Evolutionary conservation across 1,140 invertebrate species (phyloP).

Genomic region (Panulirus ornatus): DNA sequence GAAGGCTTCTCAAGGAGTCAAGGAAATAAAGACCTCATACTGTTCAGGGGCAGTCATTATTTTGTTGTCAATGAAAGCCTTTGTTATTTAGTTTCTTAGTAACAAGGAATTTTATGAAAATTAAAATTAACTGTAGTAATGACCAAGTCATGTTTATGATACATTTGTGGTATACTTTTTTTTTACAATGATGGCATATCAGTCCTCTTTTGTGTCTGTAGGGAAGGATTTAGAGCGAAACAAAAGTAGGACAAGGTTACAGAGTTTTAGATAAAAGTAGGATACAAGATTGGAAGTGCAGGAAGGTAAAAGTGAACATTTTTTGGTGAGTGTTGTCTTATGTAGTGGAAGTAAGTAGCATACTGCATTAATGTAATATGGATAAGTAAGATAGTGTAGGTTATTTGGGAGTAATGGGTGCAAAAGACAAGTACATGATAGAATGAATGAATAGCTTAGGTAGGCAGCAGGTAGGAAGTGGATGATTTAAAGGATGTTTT

Average conservation of each 20-base stretch:
- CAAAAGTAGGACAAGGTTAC: not conserved
- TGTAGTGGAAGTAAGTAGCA: not conserved
- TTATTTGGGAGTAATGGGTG: not conserved
- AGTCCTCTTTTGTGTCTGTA: not conserved
- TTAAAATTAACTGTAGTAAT: not conserved
- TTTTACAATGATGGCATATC: slow-evolving; percentile 6
- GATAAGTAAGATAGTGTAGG: not conserved
- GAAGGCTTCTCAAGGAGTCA: slow-evolving; percentile 20
- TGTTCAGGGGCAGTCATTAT: slow-evolving; percentile 11
- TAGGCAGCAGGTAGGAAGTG: not conserved
- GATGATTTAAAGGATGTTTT: not conserved
- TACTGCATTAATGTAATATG: not conserved
- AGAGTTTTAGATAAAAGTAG: not conserved
- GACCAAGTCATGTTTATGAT: slow-evolving; percentile 43
- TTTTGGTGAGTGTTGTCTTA: not conserved
- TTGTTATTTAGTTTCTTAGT: slow-evolving; percentile 57
- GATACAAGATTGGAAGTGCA: not conserved
- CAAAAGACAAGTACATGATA: not conserved
- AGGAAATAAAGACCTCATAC: not conserved
- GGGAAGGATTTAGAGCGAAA: not conserved
- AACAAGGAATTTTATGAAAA: slow-evolving; percentile 54
- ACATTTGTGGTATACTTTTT: not conserved
- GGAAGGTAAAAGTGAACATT: not conserved
- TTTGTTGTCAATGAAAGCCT: slow-evolving; percentile 32
- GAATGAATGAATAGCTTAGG: not conserved